Evolutionary conservation across 2,888 invertebrate species (phyloP).

Genomic region (Pammene aurita): DNA sequence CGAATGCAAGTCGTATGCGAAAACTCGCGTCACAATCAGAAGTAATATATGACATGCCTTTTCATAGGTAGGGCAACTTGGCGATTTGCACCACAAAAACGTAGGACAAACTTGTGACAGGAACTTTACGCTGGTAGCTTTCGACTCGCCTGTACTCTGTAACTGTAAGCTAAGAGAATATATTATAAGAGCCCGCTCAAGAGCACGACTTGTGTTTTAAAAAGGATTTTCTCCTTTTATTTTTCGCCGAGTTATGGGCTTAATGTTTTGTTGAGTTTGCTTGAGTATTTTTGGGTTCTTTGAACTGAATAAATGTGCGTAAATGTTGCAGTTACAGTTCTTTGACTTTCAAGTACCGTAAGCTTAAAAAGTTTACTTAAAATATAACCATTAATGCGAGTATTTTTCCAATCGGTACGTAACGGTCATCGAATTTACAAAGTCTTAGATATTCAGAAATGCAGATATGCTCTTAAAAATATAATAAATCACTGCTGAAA

Average conservation of each 20-base stretch:
- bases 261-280: conserved; percentile 13
- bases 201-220: conserved; percentile 9
- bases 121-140: neutral
- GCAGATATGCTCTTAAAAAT: no score
- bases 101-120: no score
- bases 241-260: conserved; percentile 25
- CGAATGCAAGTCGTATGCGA: no score
- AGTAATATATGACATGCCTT: no score
- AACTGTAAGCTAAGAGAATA: neutral
- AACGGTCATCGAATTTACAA: no score
- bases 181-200: neutral
- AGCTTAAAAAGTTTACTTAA: neutral
- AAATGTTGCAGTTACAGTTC: conserved; percentile 7
- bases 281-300: conserved; percentile 20
- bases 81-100: no score
- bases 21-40: no score
- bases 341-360: conserved; percentile 11
- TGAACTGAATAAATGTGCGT: conserved; percentile 4
- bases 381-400: neutral
- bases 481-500: no score
- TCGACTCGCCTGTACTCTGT: no score
- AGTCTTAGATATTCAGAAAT: no score
- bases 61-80: no score
- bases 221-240: conserved; percentile 19
- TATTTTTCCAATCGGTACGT: neutral